phyloP scores from a whole-genome alignment of 2,888 invertebrate genomes.

The Dynastes hyllus region DNA sequence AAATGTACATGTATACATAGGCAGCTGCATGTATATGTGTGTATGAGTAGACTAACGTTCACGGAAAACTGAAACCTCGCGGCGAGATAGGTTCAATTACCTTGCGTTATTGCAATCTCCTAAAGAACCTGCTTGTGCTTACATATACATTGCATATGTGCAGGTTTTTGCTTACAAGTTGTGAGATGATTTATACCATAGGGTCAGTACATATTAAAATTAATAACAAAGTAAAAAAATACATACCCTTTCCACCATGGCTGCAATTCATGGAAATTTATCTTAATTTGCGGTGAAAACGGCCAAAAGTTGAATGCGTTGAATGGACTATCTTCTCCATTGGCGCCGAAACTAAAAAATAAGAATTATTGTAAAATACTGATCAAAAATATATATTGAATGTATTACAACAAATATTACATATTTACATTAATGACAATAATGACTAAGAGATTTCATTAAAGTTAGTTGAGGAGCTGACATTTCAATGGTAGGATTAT shows the following conservation, averaged over 20 bases:
- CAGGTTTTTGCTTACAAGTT: too few species aligned
- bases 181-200: not conserved
- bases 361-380: not conserved
- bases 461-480: too few species aligned
- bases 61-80: not conserved
- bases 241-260: slow-evolving; percentile 74
- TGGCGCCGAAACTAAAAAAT: slow-evolving; percentile 35
- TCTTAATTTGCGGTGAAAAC: slow-evolving; percentile 33
- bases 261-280: slow-evolving; percentile 48
- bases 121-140: too few species aligned
- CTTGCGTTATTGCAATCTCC: too few species aligned
- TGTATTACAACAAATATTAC: too few species aligned
- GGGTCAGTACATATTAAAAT: too few species aligned
- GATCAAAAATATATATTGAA: too few species aligned
- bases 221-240: too few species aligned
- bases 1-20: not conserved
- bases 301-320: slow-evolving; percentile 46
- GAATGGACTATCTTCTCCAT: slow-evolving; percentile 20
- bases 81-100: not conserved
- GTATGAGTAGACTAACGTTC: not conserved
- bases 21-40: not conserved
- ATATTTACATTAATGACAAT: too few species aligned
- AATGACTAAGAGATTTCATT: too few species aligned
- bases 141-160: too few species aligned
- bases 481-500: too few species aligned